Base-by-base conservation (phyloP, 2,888 invertebrate genomes). In the Periphyllus acericola region DNA sequence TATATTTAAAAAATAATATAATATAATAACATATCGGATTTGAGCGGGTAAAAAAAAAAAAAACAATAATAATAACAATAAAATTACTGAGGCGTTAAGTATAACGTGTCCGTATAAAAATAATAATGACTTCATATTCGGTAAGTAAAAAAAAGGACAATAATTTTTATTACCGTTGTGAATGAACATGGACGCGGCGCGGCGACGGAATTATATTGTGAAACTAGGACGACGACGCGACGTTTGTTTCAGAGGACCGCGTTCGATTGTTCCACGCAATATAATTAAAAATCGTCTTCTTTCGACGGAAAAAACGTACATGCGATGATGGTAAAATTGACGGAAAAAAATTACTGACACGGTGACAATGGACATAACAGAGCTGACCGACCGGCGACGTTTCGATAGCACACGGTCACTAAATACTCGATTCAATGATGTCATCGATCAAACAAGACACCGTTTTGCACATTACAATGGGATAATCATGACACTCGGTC, bases 241-340 rank as follows among this genome's bases (percentile, higher is more conserved):
- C 46, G 46, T 75, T 85, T 85, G 84, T 78, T 78, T 85, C 84
- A 78, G 84, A 75, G 29, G 60, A 66, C 75, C 68, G 17, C 19
- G 75, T 85, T 68, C 84, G 68, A 85, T 85, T 85, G 84, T 85
- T 78, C 76, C 46, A 32, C n/a, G 40, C 60, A 29, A 46, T 60
- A 85, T 85, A 85, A 85, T 85, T 85, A 85, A 85, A 85, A 85
- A 76, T 85, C 76, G 84, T 85, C 84, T 78, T 85, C 78, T 78
- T 66, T 32, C 25, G 66, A 60, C 55, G 14, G 68, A 79, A 79
- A 79, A 72, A 40, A 66, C n/a, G 32, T 68, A 52, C 17, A 32
- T 46, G n/a, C 29, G 46, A 14, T 36, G 36, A 74, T 83, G 29
- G n/a, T 72, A 60, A 83, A 40, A 75, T 60, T 17, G 60, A n/a